Base-by-base conservation (phyloP, 2,113 vertebrate genomes). In the Xerus inauris region DNA sequence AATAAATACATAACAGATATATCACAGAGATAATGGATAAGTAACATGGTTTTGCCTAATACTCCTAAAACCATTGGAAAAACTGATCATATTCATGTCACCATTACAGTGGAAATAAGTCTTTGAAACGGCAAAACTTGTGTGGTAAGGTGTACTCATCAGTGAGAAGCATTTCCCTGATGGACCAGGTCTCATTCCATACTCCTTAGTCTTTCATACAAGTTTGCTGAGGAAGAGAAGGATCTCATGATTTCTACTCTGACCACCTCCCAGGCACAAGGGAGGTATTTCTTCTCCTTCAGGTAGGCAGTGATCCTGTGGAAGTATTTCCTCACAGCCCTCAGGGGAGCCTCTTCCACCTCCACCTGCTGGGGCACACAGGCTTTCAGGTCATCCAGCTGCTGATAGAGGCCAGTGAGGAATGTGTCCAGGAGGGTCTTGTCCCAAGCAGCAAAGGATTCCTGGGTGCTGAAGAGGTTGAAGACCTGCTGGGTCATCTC, bases 221-320 rank as follows among this genome's bases (percentile, higher is more conserved):
- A 71, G 26, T 5, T 35, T 19, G 14, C 26, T 19, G 9, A 40
- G 57, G 1, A 76, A 54, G 7, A 64, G 10, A 91, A n/a, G 59
- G 16, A 1, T 75, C 49, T 96, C 35, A 17, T n/a, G 47, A 94
- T 30, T 73, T 97, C 75, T 84, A 59, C 28, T 76, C 84, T 72
- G 30, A 94, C 30, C 6, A 96, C 14, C 30, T 96, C 92, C 94
- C 96, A 97, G 75, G 86, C 83, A 91, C 96, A n/a, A 95, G 35
- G n/a, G n/a, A 73, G 94, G 40, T 95, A n/a, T 5, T 84, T 51
- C 73, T 94, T 97, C 64, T 89, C 35, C 1, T 12, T 76, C 42
- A 95, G 92, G 35, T 87, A 88, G 26, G 38, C 4, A 14, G 38
- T 28, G 47, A 96, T 54, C 73, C 94, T 93, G 24, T 59, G 38